Conservation (phyloP, 1,140 invertebrate species). For the Aricia agestis region DNA sequence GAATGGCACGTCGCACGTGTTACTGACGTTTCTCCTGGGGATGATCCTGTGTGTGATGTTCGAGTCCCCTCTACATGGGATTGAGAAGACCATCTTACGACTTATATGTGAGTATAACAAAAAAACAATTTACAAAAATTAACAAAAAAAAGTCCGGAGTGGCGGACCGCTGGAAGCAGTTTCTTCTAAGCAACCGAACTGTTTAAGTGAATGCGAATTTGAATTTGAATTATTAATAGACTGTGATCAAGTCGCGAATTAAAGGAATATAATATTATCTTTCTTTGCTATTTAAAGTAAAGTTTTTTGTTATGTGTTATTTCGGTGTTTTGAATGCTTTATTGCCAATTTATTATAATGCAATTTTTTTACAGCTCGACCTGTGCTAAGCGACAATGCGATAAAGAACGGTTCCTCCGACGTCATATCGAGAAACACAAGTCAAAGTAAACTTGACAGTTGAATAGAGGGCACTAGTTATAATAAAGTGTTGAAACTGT, state of each 20-base stretch:
- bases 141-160: no score
- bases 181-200: no score
- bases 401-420: constrained; percentile 37
- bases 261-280: no score
- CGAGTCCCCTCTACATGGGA: constrained; percentile 82
- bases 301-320: no score
- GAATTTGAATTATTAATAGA: no score
- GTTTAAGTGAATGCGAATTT: no score
- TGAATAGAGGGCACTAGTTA: constrained; percentile 28
- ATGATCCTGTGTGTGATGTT: constrained; percentile 80
- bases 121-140: no score
- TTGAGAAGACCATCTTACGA: constrained; percentile 80
- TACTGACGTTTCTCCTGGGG: constrained; percentile 79
- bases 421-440: constrained; percentile 52
- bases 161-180: no score
- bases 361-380: constrained; percentile 53
- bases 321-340: no score
- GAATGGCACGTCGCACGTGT: constrained; percentile 75
- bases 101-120: constrained; percentile 52
- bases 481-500: constrained; percentile 14
- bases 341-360: no score
- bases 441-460: constrained; percentile 61
- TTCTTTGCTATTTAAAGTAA: no score
- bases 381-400: constrained; percentile 50
- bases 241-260: no score